Percentiles rank a stretch among this genome's conserved stretches.
Evolutionary conservation across 2,797 vertebrate species (phyloP).

Genomic region (Pangasius djambal): DNA sequence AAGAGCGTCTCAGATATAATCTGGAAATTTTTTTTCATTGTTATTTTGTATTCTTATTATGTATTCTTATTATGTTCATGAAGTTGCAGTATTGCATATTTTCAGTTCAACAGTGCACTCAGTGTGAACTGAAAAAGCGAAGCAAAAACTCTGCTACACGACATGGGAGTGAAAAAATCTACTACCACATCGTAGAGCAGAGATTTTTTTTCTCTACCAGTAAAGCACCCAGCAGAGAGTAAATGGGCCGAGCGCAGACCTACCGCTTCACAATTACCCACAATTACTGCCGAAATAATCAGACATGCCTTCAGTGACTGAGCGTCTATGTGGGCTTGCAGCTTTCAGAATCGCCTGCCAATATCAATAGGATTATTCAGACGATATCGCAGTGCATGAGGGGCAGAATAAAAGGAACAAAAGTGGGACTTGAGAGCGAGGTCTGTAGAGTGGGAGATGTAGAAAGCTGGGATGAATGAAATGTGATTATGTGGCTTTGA

Average conservation of each 20-base stretch:
- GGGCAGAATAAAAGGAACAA: slow-evolving; percentile 31
- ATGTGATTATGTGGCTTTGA: slow-evolving; percentile 61
- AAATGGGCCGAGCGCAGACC: slow-evolving; percentile 40
- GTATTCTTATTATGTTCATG: too few relatives aligned
- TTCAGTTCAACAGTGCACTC: not conserved
- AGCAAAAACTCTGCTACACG: not conserved
- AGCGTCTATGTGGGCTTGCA: slow-evolving; percentile 28
- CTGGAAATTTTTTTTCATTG: too few relatives aligned
- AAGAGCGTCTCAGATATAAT: not conserved
- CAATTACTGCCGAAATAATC: slow-evolving; percentile 54
- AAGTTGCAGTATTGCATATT: not conserved
- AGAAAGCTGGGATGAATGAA: slow-evolving; percentile 52
- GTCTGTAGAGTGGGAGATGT: slow-evolving; percentile 1
- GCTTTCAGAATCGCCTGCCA: slow-evolving; percentile 55
- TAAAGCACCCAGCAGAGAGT: slow-evolving; percentile 42
- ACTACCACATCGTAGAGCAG: not conserved
- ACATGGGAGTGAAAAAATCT: not conserved
- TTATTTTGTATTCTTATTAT: too few relatives aligned
- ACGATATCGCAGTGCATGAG: slow-evolving; percentile 23
- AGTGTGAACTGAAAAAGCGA: not conserved
- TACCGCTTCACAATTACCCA: slow-evolving; percentile 46
- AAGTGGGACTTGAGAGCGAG: slow-evolving; percentile 7
- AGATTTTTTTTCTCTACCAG: slow-evolving; percentile 9
- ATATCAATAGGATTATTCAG: slow-evolving; percentile 58
- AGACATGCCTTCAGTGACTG: slow-evolving; percentile 48